These are phyloP conservation scores for Thecocarcelia acutangulata DNA, from an alignment of 2,888 invertebrate species.

Conservation along the genomic window DNA sequence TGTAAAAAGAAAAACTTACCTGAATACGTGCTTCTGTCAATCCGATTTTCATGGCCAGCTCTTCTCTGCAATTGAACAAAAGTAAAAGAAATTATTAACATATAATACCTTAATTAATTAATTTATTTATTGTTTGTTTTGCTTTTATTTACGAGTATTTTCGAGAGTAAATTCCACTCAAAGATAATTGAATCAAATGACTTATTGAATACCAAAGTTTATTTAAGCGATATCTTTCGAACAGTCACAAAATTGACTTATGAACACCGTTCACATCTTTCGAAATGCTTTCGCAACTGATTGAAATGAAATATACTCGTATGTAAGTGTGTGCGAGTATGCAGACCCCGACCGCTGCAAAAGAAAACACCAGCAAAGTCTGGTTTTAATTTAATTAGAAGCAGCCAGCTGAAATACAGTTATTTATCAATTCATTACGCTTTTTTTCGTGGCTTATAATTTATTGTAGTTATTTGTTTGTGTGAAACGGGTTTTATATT, in stretches of 20 bases:
- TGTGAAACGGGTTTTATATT: conserved; percentile 22
- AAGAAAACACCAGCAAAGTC: conserved; percentile 12
- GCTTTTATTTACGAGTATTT: background rate
- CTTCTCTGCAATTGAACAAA: conserved; percentile 87
- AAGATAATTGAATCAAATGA: conserved; percentile 58
- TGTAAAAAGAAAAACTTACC: conserved; percentile 83
- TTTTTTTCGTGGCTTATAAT: conserved; percentile 15
- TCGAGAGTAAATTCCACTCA: conserved; percentile 20
- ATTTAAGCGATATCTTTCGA: conserved; percentile 12
- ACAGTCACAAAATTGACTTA: background rate
- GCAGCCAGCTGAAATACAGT: conserved; percentile 20
- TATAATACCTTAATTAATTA: conserved; percentile 24
- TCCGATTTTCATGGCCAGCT: conserved; percentile 96
- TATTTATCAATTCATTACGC: conserved; percentile 30
- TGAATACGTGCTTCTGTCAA: conserved; percentile 96
- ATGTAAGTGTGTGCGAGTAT: no score
- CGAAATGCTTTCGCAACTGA: conserved; percentile 15
- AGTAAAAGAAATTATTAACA: conserved; percentile 19
- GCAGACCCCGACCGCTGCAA: no score
- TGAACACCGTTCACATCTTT: conserved; percentile 6
- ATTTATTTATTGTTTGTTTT: conserved; percentile 12
- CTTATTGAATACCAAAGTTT: conserved; percentile 43
- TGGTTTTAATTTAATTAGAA: conserved; percentile 49
- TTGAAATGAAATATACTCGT: background rate
- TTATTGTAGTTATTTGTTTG: conserved; percentile 16